Evolutionary conservation across 2,888 invertebrate genomes (phyloP).

Genomic region (Onthophagus sagittarius): DNA sequence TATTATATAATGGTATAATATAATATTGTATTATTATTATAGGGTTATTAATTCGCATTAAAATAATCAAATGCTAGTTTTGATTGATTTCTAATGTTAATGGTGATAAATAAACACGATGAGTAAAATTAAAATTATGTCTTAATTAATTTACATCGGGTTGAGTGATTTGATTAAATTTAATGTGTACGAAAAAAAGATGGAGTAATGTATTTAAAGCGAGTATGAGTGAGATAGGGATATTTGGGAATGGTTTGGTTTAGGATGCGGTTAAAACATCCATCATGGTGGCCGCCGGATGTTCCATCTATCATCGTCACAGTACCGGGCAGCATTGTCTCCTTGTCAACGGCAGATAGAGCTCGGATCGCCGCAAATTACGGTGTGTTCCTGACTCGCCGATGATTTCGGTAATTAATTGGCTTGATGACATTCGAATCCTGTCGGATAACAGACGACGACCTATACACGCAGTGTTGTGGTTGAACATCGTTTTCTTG

Average conservation of each 20-base stretch:
- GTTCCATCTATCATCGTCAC: slow-evolving; percentile 35
- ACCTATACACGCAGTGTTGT: slow-evolving; percentile 14
- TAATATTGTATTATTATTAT: too few species aligned
- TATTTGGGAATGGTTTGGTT: slow-evolving; percentile 1
- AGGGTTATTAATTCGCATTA: too few species aligned
- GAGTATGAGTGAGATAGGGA: not conserved
- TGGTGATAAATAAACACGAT: too few species aligned
- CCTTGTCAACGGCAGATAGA: slow-evolving; percentile 33
- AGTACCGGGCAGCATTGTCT: slow-evolving; percentile 32
- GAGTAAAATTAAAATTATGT: too few species aligned
- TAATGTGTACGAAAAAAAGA: not conserved
- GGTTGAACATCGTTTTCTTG: slow-evolving; percentile 15
- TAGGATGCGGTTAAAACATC: slow-evolving; percentile 29
- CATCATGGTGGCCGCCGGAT: slow-evolving; percentile 32
- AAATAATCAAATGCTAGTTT: too few species aligned
- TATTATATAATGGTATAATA: too few species aligned
- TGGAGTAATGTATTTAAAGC: not conserved
- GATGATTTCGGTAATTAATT: slow-evolving; percentile 33
- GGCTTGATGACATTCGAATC: slow-evolving; percentile 10
- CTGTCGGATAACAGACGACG: not conserved
- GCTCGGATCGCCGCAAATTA: slow-evolving; percentile 31
- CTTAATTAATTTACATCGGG: not conserved
- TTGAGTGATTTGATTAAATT: not conserved
- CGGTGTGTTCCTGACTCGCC: slow-evolving; percentile 31
- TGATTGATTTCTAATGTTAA: too few species aligned